phyloP scores from a whole-genome alignment of 2,797 vertebrate genomes.

The Huso huso region DNA sequence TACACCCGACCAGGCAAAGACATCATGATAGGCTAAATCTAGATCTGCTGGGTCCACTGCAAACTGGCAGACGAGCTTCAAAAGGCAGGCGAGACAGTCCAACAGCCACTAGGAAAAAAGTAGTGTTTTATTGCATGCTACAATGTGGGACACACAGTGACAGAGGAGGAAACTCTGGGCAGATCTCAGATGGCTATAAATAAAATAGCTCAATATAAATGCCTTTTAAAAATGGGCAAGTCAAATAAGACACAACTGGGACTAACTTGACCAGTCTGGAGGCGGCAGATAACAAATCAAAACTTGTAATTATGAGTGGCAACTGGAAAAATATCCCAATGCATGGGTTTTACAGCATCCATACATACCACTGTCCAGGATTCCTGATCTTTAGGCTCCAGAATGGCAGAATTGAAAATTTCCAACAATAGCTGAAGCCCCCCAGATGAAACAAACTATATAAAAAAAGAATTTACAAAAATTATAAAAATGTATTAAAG shows the following conservation, averaged over 20 bases:
- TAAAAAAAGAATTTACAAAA: slow-evolving; percentile 13
- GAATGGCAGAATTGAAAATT: slow-evolving; percentile 92
- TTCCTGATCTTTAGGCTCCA: slow-evolving; percentile 93
- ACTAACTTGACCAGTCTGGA: too few relatives aligned
- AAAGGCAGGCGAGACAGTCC: slow-evolving; percentile 92
- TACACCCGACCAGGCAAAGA: slow-evolving; percentile 94
- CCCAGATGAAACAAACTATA: slow-evolving; percentile 90
- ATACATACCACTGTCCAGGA: slow-evolving; percentile 91
- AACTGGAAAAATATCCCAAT: too few relatives aligned
- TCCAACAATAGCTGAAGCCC: slow-evolving; percentile 91
- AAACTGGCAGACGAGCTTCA: slow-evolving; percentile 97
- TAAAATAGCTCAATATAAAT: too few relatives aligned
- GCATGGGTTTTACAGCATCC: background rate
- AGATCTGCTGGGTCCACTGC: slow-evolving; percentile 92
- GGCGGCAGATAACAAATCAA: too few relatives aligned
- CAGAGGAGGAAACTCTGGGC: background rate
- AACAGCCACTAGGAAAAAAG: slow-evolving; percentile 78
- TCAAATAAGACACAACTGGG: too few relatives aligned
- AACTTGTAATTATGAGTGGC: too few relatives aligned
- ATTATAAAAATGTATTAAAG: background rate
- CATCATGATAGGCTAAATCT: slow-evolving; percentile 93
- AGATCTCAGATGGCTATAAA: too few relatives aligned
- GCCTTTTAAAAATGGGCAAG: too few relatives aligned
- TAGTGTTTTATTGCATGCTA: too few relatives aligned
- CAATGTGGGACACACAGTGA: background rate